These are phyloP conservation scores for Machaerirhynchus nigripectus DNA, from an alignment of 2,113 vertebrate genomes.

Conservation along the genomic window DNA sequence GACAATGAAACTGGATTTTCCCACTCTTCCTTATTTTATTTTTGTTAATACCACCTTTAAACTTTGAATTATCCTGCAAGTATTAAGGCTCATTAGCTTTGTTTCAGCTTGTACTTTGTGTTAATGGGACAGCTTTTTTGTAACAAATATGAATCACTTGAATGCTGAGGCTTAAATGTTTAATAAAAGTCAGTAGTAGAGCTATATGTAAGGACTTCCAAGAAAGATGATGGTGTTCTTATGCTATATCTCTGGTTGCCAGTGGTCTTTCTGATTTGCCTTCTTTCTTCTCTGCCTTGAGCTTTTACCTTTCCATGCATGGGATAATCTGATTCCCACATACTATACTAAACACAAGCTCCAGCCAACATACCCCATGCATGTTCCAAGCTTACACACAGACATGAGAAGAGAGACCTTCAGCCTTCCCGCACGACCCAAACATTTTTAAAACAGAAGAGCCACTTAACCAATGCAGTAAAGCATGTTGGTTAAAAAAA, in stretches of 20 bases:
- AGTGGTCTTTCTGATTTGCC: not conserved
- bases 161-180: constrained; percentile 54
- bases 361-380: rapidly evolving
- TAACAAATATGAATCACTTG: constrained; percentile 60
- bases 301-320: not conserved
- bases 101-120: constrained; percentile 58
- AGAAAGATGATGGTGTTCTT: constrained; percentile 37
- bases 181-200: constrained; percentile 56
- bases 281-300: not conserved
- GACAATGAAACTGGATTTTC: constrained; percentile 50
- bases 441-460: not conserved
- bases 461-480: not conserved
- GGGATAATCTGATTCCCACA: not conserved
- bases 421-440: not conserved
- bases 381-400: not conserved
- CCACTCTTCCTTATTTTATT: constrained; percentile 54
- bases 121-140: constrained; percentile 56
- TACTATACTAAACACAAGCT: not conserved
- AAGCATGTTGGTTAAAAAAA: not conserved
- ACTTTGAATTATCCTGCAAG: constrained; percentile 66
- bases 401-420: not conserved
- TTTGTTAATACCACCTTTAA: constrained; percentile 64
- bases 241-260: not conserved
- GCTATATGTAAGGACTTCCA: not conserved
- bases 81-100: constrained; percentile 64